Base-by-base conservation (phyloP, 2,797 vertebrate species). In the Diplodus puntazzo region DNA sequence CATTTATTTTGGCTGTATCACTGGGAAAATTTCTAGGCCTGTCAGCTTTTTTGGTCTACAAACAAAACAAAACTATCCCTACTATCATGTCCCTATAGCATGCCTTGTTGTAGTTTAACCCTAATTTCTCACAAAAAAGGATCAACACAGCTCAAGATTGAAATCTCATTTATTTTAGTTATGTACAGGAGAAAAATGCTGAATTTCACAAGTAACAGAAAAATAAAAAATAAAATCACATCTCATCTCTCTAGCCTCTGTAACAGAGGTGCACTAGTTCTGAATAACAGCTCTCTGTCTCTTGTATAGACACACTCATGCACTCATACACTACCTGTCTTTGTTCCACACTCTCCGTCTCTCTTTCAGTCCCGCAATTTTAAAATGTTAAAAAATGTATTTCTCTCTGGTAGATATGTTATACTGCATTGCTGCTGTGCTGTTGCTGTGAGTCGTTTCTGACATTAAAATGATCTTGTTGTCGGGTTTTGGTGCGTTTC, bases 111-210 rank as follows among this genome's bases (percentile, higher is more conserved):
- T 23, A 1, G 52, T 55, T 3, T 13, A 49, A n/a, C 20, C 9
- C 11, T 50, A 5, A 5, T 53, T 1, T 13, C 55, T 23, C 0
- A 18, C 11, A n/a, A 77, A 23, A 67, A 53, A 49, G 21, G 23
- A 73, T 14, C 0, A 20, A 39, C 39, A 61, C 59, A 17, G 2
- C n/a, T 83, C 71, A 88, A 82, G 86, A 89, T 83, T 91, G 81
- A 86, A 92, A 85, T 92, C 64, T 91, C 69, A 84, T 93, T 94
- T 91, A 93, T 94, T 94, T 90, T 27, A 77, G 85, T 86, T 94
- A 92, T 95, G 84, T 95, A 95, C 93, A 95, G 77, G 83, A 85
- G 82, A 82, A 85, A 91, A 88, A 74, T 82, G 82, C 73, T 70
- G 76, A 89, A 88, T 82, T 84, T 91, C 89, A 93, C 92, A 92